phyloP scores from a whole-genome alignment of 2,888 invertebrate genomes.

The Macaria notata region DNA sequence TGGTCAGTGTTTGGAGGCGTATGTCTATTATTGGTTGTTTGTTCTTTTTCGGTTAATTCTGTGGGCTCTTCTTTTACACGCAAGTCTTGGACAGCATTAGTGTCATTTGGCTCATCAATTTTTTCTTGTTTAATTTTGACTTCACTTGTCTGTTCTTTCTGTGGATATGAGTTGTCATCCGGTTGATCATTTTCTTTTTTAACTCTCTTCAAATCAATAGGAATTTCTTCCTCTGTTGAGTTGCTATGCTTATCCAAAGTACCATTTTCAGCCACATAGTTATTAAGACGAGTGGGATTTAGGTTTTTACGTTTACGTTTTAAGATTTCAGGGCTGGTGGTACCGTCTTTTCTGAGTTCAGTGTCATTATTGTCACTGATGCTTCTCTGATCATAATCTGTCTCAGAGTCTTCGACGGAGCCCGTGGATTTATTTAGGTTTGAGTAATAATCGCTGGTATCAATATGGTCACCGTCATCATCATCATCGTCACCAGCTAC shows the following conservation, averaged over 20 bases:
- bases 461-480: slow-evolving; percentile 83
- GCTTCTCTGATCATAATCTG: slow-evolving; percentile 72
- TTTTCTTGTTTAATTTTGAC: slow-evolving; percentile 62
- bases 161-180: slow-evolving; percentile 31
- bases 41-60: slow-evolving; percentile 59
- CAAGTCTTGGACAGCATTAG: slow-evolving; percentile 57
- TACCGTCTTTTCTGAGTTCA: slow-evolving; percentile 76
- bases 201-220: slow-evolving; percentile 63
- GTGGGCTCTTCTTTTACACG: slow-evolving; percentile 65
- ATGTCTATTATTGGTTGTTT: slow-evolving; percentile 37
- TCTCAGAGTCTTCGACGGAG: slow-evolving; percentile 70
- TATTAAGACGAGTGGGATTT: slow-evolving; percentile 90
- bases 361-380: slow-evolving; percentile 67
- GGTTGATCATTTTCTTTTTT: slow-evolving; percentile 54
- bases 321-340: slow-evolving; percentile 81
- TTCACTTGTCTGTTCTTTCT: slow-evolving; percentile 37
- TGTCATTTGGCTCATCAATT: slow-evolving; percentile 59
- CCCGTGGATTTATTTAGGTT: slow-evolving; percentile 66
- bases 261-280: slow-evolving; percentile 45
- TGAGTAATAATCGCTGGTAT: slow-evolving; percentile 71
- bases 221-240: slow-evolving; percentile 53
- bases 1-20: slow-evolving; percentile 45
- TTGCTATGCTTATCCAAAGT: slow-evolving; percentile 46
- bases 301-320: slow-evolving; percentile 94
- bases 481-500: slow-evolving; percentile 91